Base-by-base conservation (phyloP, 2,113 vertebrate species). In the Accipiter cooperii region DNA sequence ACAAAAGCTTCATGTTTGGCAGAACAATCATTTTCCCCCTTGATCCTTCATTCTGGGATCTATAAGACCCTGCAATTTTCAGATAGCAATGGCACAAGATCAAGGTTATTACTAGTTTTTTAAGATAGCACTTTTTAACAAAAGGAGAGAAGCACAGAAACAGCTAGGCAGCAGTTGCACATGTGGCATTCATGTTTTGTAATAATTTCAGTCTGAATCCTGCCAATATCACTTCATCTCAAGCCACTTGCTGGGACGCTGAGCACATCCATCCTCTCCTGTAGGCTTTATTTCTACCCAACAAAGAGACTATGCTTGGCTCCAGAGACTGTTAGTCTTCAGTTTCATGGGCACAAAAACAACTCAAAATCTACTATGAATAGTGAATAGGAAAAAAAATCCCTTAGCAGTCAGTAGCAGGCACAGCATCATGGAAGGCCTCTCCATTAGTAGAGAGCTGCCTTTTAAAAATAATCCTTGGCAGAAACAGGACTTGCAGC, bases 151-250 rank as follows among this genome's bases (percentile, higher is more conserved):
- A 96, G 64, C 89, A 90, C 55, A 93, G 89, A 92, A 95, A 73
- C 74, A 93, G 93, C 74, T 92, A 95, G 84, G 96, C 95, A 95
- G 95, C 90, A 95, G 96, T 97, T 95, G 92, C 90, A 96, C 93
- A 97, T 94, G 95, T 96, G 89, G 92, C 90, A 97, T 95, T 97
- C 92, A 95, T 85, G 95, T 91, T 94, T 90, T 96, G 74, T 95
- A 96, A 96, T 97, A 95, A 97, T 97, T 95, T 95, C 96, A 87
- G 89, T 84, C 76, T 95, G 89, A 93, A 93, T 93, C 84, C 84
- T 97, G 95, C 96, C 96, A 96, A 96, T 96, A 96, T 96, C 94
- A 90, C 96, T 97, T 95, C 95, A 96, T 97, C 94, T 97, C 96
- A 96, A 94, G 87, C 94, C 91, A 84, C 84, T 96, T 92, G 92